phyloP scores from a whole-genome alignment of 53 echinoderm and acorn worm species.

The Mesocentrotus franciscanus region DNA sequence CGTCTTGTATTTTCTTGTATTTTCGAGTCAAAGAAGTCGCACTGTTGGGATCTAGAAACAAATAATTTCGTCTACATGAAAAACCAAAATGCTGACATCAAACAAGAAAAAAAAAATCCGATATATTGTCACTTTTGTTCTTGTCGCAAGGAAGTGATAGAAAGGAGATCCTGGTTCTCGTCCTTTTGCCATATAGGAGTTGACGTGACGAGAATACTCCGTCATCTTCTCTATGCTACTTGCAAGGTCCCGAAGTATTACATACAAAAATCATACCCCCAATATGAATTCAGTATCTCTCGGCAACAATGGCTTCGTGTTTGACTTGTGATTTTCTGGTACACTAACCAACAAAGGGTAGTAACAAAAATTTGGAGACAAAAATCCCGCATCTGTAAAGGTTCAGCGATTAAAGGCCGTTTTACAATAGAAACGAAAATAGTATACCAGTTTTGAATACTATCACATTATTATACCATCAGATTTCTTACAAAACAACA shows the following conservation, averaged over 20 bases:
- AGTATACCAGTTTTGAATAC: not conserved
- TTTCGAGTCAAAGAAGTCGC: too few species aligned
- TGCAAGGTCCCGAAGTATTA: not conserved
- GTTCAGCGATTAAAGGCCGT: not conserved
- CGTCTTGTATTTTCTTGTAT: too few species aligned
- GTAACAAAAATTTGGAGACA: not conserved
- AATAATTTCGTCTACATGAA: too few species aligned
- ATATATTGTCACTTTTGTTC: not conserved
- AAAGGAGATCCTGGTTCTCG: not conserved
- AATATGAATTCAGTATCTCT: not conserved
- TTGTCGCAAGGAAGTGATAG: not conserved
- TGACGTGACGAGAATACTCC: not conserved
- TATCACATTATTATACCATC: slow-evolving; percentile 22
- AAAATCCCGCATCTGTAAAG: not conserved
- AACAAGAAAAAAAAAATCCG: not conserved
- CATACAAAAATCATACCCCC: not conserved
- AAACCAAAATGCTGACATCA: too few species aligned
- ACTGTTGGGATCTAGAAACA: too few species aligned
- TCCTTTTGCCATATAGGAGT: not conserved
- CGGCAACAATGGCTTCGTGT: not conserved
- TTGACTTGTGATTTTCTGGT: not conserved
- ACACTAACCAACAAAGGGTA: not conserved
- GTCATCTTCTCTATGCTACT: not conserved
- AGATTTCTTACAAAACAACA: not conserved
- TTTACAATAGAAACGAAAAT: not conserved